A percentile compares a stretch with the other conserved stretches of the same genome.
Evolutionary conservation across 2,888 invertebrate species (phyloP).

Genomic region (Pinctada fucata): DNA sequence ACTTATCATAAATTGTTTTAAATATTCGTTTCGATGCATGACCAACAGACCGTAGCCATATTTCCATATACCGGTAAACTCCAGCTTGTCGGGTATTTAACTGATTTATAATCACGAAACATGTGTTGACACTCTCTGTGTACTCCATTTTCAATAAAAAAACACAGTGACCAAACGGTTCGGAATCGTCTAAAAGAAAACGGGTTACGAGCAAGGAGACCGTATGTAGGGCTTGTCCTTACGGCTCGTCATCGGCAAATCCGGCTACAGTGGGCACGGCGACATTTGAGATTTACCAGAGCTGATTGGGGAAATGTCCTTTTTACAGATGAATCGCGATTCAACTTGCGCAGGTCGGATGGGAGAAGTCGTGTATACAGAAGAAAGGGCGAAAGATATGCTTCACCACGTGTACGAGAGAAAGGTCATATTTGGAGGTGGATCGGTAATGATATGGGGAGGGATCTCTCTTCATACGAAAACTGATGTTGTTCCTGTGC

Average conservation of each 20-base stretch:
- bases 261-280: not conserved
- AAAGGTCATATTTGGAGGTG: not conserved
- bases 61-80: too few relatives aligned
- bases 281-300: not conserved
- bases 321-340: not conserved
- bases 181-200: not conserved
- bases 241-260: not conserved
- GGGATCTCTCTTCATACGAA: not conserved
- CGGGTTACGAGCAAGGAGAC: not conserved
- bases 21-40: too few relatives aligned
- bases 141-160: too few relatives aligned
- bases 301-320: not conserved
- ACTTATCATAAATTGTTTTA: too few relatives aligned
- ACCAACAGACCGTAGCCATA: too few relatives aligned
- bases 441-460: not conserved
- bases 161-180: not conserved
- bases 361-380: not conserved
- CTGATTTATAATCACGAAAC: too few relatives aligned
- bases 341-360: not conserved
- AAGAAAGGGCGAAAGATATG: not conserved
- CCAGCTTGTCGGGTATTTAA: too few relatives aligned
- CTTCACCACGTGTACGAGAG: not conserved
- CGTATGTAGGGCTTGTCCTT: not conserved
- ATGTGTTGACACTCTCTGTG: too few relatives aligned
- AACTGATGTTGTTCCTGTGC: not conserved